A percentile compares a stretch with the other conserved stretches of the same genome.
phyloP scores from a whole-genome alignment of 1,140 invertebrate species.

The Schmidtea mediterranea region DNA sequence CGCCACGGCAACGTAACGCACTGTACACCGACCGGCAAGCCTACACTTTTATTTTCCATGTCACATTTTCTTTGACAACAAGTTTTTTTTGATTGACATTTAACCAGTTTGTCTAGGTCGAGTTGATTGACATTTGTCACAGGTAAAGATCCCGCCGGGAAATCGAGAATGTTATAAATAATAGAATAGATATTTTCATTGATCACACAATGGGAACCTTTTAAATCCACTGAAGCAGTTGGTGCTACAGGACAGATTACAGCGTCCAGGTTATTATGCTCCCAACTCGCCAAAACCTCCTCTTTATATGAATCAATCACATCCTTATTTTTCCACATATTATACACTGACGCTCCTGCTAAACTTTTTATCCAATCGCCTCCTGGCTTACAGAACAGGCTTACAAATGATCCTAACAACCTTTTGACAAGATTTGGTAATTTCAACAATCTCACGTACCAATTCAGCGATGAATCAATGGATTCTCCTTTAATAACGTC shows the following conservation, averaged over 20 bases:
- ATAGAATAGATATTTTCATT: neutral
- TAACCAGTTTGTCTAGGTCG: too few relatives aligned
- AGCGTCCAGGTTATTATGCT: neutral
- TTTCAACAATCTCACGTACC: neutral
- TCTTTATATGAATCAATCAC: neutral
- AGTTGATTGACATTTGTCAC: too few relatives aligned
- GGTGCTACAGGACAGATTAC: slow-evolving; percentile 3
- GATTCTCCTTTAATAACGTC: neutral
- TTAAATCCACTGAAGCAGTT: neutral
- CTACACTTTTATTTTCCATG: neutral
- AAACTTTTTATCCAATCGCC: neutral
- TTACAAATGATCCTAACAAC: neutral
- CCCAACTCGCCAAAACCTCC: neutral
- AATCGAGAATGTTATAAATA: slow-evolving; percentile 19
- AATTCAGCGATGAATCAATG: neutral
- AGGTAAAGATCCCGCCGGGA: slow-evolving; percentile 17
- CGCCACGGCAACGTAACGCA: neutral
- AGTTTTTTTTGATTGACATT: too few relatives aligned
- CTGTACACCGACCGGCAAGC: neutral
- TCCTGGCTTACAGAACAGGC: too few relatives aligned
- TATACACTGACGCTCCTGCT: neutral
- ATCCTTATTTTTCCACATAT: neutral
- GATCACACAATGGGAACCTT: neutral
- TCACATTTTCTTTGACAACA: too few relatives aligned
- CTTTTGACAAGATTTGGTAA: neutral